These are phyloP conservation scores for Meiosimyza platycephala DNA, from an alignment of 2,888 invertebrate species.

Conservation along the genomic window DNA sequence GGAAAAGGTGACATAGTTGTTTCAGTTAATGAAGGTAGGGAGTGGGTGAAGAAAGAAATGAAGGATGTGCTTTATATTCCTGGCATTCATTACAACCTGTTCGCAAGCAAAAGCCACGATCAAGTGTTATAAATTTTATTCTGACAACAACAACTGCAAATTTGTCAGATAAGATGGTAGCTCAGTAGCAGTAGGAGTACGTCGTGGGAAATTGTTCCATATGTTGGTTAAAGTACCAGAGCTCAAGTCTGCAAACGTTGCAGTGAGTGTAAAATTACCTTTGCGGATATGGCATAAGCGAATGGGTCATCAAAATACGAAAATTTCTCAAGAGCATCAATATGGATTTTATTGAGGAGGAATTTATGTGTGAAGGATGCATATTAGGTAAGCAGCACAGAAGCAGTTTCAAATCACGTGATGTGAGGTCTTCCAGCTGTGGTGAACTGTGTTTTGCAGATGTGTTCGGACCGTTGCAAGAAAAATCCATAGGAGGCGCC, in stretches of 20 bases:
- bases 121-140: not conserved
- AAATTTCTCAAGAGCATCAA: constrained; percentile 30
- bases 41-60: constrained; percentile 19
- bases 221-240: too few relatives aligned
- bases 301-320: constrained; percentile 37
- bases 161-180: too few relatives aligned
- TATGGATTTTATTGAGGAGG: constrained; percentile 33
- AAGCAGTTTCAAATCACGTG: constrained; percentile 30
- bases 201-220: too few relatives aligned
- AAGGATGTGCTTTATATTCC: not conserved
- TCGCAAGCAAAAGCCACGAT: constrained; percentile 8
- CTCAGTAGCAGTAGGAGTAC: too few relatives aligned
- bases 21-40: constrained; percentile 23
- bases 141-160: constrained; percentile 4
- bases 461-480: too few relatives aligned
- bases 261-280: constrained; percentile 26
- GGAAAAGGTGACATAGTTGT: constrained; percentile 21
- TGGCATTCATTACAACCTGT: not conserved
- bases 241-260: too few relatives aligned
- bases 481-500: too few relatives aligned
- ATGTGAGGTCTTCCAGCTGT: constrained; percentile 31
- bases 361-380: constrained; percentile 39
- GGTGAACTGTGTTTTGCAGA: constrained; percentile 27
- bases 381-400: constrained; percentile 40
- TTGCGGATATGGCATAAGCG: constrained; percentile 38